These are phyloP conservation scores for Zoanthus sansibaricus DNA, from an alignment of 92 coral and sea anemone species.

Conservation along the genomic window DNA sequence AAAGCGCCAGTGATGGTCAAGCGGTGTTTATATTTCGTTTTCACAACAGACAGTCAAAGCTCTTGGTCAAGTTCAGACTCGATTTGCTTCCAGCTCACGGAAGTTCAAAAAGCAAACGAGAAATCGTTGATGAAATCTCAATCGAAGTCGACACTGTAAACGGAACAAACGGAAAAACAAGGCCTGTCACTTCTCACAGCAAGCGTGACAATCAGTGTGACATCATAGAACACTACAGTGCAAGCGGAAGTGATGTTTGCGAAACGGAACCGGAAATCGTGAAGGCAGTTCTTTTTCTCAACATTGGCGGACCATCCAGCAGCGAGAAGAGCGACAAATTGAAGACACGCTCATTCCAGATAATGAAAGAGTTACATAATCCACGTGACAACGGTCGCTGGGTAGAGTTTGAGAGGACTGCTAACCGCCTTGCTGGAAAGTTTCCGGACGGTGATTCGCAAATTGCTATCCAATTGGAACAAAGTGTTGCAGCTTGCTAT, in stretches of 20 bases:
- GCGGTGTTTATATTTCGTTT: slow-evolving; percentile 57
- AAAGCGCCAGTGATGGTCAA: slow-evolving; percentile 26
- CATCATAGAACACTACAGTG: slow-evolving; percentile 13
- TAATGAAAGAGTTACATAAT: slow-evolving; percentile 69
- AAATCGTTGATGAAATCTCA: slow-evolving; percentile 43
- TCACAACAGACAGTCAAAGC: slow-evolving; percentile 41
- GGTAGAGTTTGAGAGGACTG: slow-evolving; percentile 48
- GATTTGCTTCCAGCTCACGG: slow-evolving; percentile 26
- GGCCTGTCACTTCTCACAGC: not conserved
- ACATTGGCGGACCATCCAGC: slow-evolving; percentile 12
- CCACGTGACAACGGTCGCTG: slow-evolving; percentile 77
- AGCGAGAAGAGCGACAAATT: slow-evolving; percentile 22
- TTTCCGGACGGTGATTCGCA: slow-evolving; percentile 54
- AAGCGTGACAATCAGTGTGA: not conserved
- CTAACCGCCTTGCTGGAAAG: slow-evolving; percentile 31
- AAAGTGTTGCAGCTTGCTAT: slow-evolving; percentile 71
- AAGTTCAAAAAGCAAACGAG: slow-evolving; percentile 37
- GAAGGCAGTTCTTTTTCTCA: not conserved
- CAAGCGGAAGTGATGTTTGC: slow-evolving; percentile 40
- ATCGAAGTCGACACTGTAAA: slow-evolving; percentile 39
- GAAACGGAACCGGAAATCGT: slow-evolving; percentile 30
- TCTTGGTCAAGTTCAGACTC: slow-evolving; percentile 39
- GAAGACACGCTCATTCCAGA: slow-evolving; percentile 38
- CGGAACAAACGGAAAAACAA: not conserved
- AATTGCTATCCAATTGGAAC: slow-evolving; percentile 63